phyloP scores from a whole-genome alignment of 2,113 vertebrate species.

The Todiramphus saurophagus region DNA sequence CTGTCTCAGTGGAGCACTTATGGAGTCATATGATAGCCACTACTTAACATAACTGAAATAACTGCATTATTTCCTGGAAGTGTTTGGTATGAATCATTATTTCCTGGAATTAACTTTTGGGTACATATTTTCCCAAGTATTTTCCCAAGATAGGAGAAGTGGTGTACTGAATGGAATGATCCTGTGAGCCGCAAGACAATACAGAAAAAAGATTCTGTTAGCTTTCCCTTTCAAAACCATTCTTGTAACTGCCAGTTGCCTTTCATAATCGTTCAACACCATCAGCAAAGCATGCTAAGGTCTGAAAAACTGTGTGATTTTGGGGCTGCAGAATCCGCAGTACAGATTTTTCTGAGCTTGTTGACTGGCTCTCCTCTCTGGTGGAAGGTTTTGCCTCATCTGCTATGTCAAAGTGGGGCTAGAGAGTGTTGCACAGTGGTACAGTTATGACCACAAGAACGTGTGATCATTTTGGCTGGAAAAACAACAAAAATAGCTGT shows the following conservation, averaged over 20 bases:
- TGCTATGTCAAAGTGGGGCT: not conserved
- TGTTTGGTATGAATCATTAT: not conserved
- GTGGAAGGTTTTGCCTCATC: not conserved
- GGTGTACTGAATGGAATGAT: not conserved
- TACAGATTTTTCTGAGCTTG: not conserved
- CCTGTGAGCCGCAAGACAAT: not conserved
- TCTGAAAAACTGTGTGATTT: not conserved
- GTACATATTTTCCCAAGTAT: not conserved
- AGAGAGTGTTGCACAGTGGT: not conserved
- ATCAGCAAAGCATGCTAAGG: not conserved
- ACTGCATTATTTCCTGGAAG: not conserved
- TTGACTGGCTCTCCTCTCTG: not conserved
- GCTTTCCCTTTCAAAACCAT: not conserved
- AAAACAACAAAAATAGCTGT: not conserved
- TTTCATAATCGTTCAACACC: not conserved
- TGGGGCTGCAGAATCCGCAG: not conserved
- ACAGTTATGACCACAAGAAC: not conserved
- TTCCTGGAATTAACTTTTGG: not conserved
- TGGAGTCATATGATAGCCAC: not conserved
- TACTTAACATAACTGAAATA: not conserved
- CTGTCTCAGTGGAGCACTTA: not conserved
- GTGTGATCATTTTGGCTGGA: not conserved
- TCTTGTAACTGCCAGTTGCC: not conserved
- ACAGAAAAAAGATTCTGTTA: not conserved
- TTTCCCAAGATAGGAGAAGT: not conserved